A percentile compares a stretch with the other conserved stretches of the same genome.
Evolutionary conservation across 1,140 invertebrate genomes (phyloP).

Genomic region (Dufourea novaeangliae): DNA sequence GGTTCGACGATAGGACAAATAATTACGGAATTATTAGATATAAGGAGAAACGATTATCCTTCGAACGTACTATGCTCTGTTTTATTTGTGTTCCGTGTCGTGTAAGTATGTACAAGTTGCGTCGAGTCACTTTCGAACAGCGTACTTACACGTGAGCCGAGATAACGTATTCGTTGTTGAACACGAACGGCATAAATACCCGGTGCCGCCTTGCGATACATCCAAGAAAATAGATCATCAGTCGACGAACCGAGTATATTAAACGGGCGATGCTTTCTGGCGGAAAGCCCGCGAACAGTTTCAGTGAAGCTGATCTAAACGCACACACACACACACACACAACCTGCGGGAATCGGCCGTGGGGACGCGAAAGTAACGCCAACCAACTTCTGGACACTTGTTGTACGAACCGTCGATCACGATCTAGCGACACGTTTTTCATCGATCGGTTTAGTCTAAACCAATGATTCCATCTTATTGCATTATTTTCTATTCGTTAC

Average conservation of each 20-base stretch:
- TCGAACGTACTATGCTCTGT: no score
- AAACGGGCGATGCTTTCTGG: slow-evolving; percentile 7
- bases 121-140: no score
- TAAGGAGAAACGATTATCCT: no score
- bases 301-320: slow-evolving; percentile 2
- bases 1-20: no score
- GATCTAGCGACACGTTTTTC: not conserved
- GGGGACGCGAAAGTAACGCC: not conserved
- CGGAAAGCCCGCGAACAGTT: not conserved
- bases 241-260: slow-evolving; percentile 10
- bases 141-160: not conserved
- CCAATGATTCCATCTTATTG: no score
- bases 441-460: no score
- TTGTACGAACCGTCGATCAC: not conserved
- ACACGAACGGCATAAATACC: not conserved
- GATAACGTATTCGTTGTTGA: slow-evolving; percentile 5
- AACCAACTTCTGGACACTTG: not conserved
- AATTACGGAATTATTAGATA: no score
- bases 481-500: no score
- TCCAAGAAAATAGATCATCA: not conserved
- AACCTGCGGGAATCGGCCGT: not conserved
- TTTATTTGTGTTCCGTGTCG: not conserved
- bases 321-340: no score
- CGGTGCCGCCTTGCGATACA: not conserved
- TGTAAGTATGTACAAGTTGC: not conserved